phyloP scores from a whole-genome alignment of 2,888 invertebrate genomes.

The Drosophila greeni region DNA sequence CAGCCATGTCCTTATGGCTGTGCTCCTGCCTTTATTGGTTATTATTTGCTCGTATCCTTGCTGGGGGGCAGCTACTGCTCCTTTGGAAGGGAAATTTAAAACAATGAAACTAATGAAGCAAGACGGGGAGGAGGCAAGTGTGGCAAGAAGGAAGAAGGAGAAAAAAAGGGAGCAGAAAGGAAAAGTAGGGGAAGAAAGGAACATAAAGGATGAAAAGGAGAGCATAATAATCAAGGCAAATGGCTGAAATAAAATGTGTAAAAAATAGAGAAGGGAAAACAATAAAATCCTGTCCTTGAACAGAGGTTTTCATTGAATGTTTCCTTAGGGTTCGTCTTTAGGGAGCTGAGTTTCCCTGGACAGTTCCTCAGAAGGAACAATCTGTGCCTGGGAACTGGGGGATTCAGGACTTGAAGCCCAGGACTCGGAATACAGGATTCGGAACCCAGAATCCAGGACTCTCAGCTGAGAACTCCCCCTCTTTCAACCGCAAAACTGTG shows the following conservation, averaged over 20 bases:
- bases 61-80: too few species aligned
- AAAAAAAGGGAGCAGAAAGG: not conserved
- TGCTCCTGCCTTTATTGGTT: not conserved
- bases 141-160: not conserved
- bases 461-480: not conserved
- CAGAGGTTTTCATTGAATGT: slow-evolving; percentile 1
- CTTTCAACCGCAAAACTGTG: slow-evolving; percentile 16
- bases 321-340: not conserved
- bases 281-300: not conserved
- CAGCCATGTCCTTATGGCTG: slow-evolving; percentile 44
- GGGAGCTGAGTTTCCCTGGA: too few species aligned
- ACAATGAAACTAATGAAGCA: slow-evolving; percentile 23
- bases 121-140: slow-evolving; percentile 2
- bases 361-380: too few species aligned
- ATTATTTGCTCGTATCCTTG: slow-evolving; percentile 1
- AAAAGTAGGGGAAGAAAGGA: too few species aligned
- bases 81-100: slow-evolving; percentile 58
- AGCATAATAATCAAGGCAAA: slow-evolving; percentile 8
- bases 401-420: not conserved
- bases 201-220: too few species aligned
- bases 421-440: not conserved
- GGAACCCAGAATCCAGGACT: not conserved
- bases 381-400: too few species aligned
- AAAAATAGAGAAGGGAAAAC: not conserved
- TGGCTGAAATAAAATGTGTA: not conserved